Percentiles rank a stretch among this genome's conserved stretches.
phyloP scores from a whole-genome alignment of 1,140 invertebrate genomes.

The Metopolophium dirhodum region DNA sequence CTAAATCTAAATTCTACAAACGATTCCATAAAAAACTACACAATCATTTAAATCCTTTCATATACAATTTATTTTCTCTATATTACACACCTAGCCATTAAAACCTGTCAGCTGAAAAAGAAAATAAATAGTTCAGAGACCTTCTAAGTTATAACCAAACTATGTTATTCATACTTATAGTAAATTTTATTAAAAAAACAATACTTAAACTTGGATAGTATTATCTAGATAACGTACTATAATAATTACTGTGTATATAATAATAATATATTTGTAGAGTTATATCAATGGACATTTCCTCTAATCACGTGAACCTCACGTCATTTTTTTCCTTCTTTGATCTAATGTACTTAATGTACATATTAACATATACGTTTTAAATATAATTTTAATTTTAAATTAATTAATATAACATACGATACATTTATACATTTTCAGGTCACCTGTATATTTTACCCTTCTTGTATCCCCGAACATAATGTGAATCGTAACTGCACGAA shows the following conservation, averaged over 20 bases:
- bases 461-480: no score
- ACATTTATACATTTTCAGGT: no score
- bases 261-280: no score
- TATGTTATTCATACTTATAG: background rate
- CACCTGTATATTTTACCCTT: no score
- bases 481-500: background rate
- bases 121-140: background rate
- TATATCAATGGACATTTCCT: background rate
- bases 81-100: background rate
- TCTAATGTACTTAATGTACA: background rate
- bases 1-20: background rate
- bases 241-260: background rate
- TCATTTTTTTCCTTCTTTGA: background rate
- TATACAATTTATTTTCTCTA: background rate
- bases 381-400: no score
- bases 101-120: background rate
- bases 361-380: no score
- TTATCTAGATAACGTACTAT: background rate
- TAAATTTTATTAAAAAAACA: background rate
- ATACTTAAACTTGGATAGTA: background rate
- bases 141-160: background rate
- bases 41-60: background rate
- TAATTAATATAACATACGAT: no score
- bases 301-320: background rate
- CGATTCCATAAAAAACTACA: background rate